Percentiles rank a stretch among this genome's conserved stretches.
Evolutionary conservation across 2,797 vertebrate species (phyloP).

Genomic region (Manis pentadactyla): DNA sequence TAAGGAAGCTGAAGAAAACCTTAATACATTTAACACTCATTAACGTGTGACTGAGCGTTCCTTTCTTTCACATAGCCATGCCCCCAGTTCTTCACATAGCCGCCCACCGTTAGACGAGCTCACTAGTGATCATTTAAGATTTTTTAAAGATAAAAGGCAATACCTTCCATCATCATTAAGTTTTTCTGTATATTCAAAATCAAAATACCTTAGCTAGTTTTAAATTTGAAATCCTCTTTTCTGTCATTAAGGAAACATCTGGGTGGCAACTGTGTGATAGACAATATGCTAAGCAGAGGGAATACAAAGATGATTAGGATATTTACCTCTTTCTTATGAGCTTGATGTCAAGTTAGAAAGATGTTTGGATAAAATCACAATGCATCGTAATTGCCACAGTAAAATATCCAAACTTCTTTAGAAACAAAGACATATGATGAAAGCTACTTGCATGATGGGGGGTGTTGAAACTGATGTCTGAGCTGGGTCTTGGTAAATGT

Average conservation of each 20-base stretch:
- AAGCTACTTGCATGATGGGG: not conserved
- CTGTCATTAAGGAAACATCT: conserved; percentile 3
- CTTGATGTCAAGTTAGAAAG: not conserved
- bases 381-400: not conserved
- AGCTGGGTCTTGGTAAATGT: not conserved
- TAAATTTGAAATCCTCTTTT: not conserved
- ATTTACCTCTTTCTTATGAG: not conserved
- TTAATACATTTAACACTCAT: not conserved
- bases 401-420: not conserved
- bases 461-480: not conserved
- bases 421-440: not conserved
- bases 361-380: not conserved
- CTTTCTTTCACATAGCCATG: not conserved
- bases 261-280: not conserved
- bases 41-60: not conserved
- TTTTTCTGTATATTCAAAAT: not conserved
- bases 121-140: not conserved
- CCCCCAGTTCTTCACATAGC: not conserved
- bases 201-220: not conserved
- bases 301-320: not conserved
- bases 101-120: not conserved
- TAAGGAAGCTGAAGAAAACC: not conserved
- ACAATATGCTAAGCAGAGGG: not conserved
- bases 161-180: not conserved
- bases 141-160: not conserved